Base-by-base conservation (phyloP, 2,888 invertebrate genomes). In the Allygus modestus region DNA sequence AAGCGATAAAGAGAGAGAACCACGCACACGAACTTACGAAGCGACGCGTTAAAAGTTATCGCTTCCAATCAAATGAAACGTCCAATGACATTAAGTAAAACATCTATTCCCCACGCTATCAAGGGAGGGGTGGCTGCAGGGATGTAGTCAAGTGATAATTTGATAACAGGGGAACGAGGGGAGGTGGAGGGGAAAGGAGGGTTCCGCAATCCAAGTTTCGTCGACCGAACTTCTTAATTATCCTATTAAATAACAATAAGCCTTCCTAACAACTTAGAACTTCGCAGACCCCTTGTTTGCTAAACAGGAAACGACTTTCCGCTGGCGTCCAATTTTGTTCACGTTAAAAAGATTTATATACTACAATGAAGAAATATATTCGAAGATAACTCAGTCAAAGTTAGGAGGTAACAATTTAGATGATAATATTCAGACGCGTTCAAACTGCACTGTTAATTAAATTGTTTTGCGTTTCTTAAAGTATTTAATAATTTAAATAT, bases 121-220 rank as follows among this genome's bases (percentile, higher is more conserved):
- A 43, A n/a, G 69, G 46, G 73, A 26, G 51, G 81, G 46, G 79
- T 58, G 83, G 23, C 26, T n/a, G 41, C 15, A 15, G 77, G 54
- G 73, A 58, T 43, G 79, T 82, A 51, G 82, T 61, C 61, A 54
- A 69, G 61, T 28, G 81, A 81, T 41, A 73, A 41, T 58, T 51
- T 46, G 84, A 81, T 61, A 46, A 75, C 71, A 73, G 58, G 51
- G 61, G 58, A 17, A 71, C 65, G 41, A 83, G 79, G 75, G 37
- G 81, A 33, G 81, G 79, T 77, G 65, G 73, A 31, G 81, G 20
- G 81, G 77, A 75, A 15, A 9, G 51, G 51, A 20, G 11, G 20
- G 20, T 54, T 54, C 54, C 54, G 54, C 54, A 54, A 54, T 54
- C 54, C 54, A 54, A 54, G 54, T 54, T 54, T 54, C 54, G 20